A percentile compares a stretch with the other conserved stretches of the same genome.
These are phyloP conservation scores for Plodia interpunctella DNA, from an alignment of 1,140 invertebrate species.

Conservation along the genomic window DNA sequence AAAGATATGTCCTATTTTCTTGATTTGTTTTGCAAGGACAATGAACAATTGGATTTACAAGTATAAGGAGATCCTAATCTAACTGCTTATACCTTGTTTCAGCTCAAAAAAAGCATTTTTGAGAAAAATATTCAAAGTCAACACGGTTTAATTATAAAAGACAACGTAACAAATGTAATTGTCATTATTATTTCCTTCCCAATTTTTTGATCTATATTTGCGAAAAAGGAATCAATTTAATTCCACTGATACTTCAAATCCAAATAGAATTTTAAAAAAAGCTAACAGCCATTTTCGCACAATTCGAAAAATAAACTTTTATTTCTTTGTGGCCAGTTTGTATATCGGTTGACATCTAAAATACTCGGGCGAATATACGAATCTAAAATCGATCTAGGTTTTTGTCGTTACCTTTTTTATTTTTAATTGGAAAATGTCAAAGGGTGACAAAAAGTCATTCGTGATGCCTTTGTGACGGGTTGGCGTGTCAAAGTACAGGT, in stretches of 20 bases:
- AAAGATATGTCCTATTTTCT: slow-evolving; percentile 2
- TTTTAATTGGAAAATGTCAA: slow-evolving; percentile 19
- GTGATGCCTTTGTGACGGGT: slow-evolving; percentile 8
- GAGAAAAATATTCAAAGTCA: too few relatives aligned
- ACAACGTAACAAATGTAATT: too few relatives aligned
- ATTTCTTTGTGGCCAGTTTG: slow-evolving; percentile 1
- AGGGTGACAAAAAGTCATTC: slow-evolving; percentile 17
- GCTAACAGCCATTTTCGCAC: too few relatives aligned
- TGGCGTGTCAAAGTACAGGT: slow-evolving; percentile 40
- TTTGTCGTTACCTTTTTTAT: neutral
- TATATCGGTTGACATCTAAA: neutral
- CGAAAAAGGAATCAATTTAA: too few relatives aligned
- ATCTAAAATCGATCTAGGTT: neutral
- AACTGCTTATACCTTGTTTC: too few relatives aligned
- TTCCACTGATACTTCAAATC: too few relatives aligned
- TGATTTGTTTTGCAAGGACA: neutral
- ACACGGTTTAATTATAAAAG: too few relatives aligned
- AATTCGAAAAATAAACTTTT: neutral
- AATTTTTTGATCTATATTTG: too few relatives aligned
- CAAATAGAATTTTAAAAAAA: too few relatives aligned
- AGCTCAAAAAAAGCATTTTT: too few relatives aligned
- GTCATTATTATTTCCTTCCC: too few relatives aligned
- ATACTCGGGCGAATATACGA: neutral
- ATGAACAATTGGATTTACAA: neutral
- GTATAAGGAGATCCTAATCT: too few relatives aligned